Percentiles rank a stretch among this genome's conserved stretches.
phyloP scores from a whole-genome alignment of 2,888 invertebrate species.

The Flabesymbios commensalis region DNA sequence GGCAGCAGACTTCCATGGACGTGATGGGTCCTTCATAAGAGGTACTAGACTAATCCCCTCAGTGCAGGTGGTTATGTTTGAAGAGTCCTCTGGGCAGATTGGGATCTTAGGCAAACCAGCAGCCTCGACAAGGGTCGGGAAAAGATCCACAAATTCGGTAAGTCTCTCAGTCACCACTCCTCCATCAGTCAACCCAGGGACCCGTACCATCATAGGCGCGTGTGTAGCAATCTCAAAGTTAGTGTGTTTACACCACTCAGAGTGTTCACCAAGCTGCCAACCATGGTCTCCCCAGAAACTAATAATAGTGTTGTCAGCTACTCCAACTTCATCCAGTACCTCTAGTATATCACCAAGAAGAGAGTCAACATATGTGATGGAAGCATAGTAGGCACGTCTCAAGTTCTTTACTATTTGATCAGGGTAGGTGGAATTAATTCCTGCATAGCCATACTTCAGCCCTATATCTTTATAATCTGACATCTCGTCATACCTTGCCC shows the following conservation, averaged over 20 bases:
- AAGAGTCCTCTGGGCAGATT: conserved; percentile 23
- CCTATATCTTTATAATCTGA: conserved; percentile 35
- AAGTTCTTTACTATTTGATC: conserved; percentile 11
- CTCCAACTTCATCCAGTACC: conserved; percentile 11
- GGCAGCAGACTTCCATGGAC: conserved; percentile 21
- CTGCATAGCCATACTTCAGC: conserved; percentile 32
- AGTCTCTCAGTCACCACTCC: conserved; percentile 37
- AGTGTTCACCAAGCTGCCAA: conserved; percentile 33
- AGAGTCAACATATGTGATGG: conserved; percentile 20
- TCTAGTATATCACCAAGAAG: conserved; percentile 24
- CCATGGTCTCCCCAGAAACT: conserved; percentile 34
- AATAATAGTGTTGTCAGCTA: conserved; percentile 27
- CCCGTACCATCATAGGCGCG: conserved; percentile 41
- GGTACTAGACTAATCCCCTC: conserved; percentile 27
- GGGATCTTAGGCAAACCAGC: conserved; percentile 29
- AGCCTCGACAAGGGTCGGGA: conserved; percentile 43
- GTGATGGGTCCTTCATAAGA: conserved; percentile 8
- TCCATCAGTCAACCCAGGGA: conserved; percentile 41
- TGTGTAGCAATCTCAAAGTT: conserved; percentile 42
- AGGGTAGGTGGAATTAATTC: conserved; percentile 41
- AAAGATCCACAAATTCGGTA: conserved; percentile 43
- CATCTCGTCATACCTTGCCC: conserved; percentile 38
- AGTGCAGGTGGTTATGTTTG: conserved; percentile 11
- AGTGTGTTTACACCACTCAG: conserved; percentile 39
- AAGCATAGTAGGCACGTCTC: conserved; percentile 29